phyloP scores from a whole-genome alignment of 2,888 invertebrate genomes.

The Nomada fabriciana region DNA sequence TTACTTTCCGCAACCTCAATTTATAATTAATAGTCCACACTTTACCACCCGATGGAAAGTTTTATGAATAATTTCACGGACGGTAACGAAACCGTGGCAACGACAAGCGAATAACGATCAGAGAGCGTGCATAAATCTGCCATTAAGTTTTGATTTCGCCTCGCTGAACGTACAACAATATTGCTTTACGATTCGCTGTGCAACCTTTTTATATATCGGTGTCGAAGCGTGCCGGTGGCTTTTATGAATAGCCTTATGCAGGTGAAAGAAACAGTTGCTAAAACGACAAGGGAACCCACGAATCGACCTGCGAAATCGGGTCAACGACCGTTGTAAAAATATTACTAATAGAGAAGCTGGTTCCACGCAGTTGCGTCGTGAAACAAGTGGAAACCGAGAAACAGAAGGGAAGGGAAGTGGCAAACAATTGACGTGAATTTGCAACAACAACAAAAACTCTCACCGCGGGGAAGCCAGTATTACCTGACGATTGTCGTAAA shows the following conservation, averaged over 20 bases:
- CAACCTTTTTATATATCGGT: slow-evolving; percentile 6
- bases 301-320: slow-evolving; percentile 50
- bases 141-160: slow-evolving; percentile 27
- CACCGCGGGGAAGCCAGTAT: slow-evolving; percentile 66
- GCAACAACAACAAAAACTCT: slow-evolving; percentile 70
- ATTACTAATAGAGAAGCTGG: slow-evolving; percentile 56
- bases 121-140: slow-evolving; percentile 21
- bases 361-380: slow-evolving; percentile 65
- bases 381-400: slow-evolving; percentile 8
- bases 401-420: slow-evolving; percentile 30
- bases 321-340: slow-evolving; percentile 64
- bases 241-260: slow-evolving; percentile 47
- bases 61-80: slow-evolving; percentile 16
- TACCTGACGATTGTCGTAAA: slow-evolving; percentile 77
- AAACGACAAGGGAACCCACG: slow-evolving; percentile 42
- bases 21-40: no score
- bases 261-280: slow-evolving; percentile 41
- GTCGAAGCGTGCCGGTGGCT: slow-evolving; percentile 20
- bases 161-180: neutral
- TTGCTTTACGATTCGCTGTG: slow-evolving; percentile 33
- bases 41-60: neutral
- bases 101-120: slow-evolving; percentile 10
- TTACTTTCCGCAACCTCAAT: no score
- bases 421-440: slow-evolving; percentile 72
- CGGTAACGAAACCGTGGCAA: neutral